A percentile compares a stretch with the other conserved stretches of the same genome.
phyloP scores from a whole-genome alignment of 2,113 vertebrate species.

The Cyprinus carpio region DNA sequence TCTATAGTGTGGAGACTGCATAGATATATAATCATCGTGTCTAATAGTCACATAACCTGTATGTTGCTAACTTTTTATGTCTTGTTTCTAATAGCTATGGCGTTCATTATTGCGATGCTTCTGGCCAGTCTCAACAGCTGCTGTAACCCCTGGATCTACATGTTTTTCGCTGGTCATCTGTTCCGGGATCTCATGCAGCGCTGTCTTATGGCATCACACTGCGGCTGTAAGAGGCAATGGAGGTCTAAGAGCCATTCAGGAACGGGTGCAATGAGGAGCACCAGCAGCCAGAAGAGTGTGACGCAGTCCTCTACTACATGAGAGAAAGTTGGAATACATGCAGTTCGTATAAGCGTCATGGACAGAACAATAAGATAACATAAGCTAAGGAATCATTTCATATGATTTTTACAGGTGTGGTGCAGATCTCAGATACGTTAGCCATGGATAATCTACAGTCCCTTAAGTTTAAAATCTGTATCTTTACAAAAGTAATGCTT shows the following conservation, averaged over 20 bases:
- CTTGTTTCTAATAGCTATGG: slow-evolving; percentile 61
- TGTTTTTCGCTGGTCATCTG: slow-evolving; percentile 70
- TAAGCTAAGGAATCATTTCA: not conserved
- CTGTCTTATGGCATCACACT: slow-evolving; percentile 36
- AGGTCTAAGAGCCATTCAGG: slow-evolving; percentile 29
- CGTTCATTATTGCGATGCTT: slow-evolving; percentile 76
- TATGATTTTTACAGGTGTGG: not conserved
- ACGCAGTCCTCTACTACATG: slow-evolving; percentile 49
- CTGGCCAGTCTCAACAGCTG: slow-evolving; percentile 78
- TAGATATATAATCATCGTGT: not conserved
- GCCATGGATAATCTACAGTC: not conserved
- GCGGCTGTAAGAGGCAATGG: slow-evolving; percentile 32
- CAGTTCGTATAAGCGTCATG: not conserved
- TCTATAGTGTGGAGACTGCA: not conserved
- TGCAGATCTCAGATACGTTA: not conserved
- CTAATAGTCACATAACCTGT: not conserved
- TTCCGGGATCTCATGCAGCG: slow-evolving; percentile 52
- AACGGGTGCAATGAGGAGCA: slow-evolving; percentile 31
- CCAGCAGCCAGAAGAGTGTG: slow-evolving; percentile 55
- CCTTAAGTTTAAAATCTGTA: not conserved
- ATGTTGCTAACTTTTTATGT: not conserved
- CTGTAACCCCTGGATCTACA: slow-evolving; percentile 76
- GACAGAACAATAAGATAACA: not conserved
- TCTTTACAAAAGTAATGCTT: not conserved
- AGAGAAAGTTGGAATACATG: slow-evolving; percentile 9